Conservation (phyloP, 2,797 vertebrate genomes). For the Xerus rutilus region DNA sequence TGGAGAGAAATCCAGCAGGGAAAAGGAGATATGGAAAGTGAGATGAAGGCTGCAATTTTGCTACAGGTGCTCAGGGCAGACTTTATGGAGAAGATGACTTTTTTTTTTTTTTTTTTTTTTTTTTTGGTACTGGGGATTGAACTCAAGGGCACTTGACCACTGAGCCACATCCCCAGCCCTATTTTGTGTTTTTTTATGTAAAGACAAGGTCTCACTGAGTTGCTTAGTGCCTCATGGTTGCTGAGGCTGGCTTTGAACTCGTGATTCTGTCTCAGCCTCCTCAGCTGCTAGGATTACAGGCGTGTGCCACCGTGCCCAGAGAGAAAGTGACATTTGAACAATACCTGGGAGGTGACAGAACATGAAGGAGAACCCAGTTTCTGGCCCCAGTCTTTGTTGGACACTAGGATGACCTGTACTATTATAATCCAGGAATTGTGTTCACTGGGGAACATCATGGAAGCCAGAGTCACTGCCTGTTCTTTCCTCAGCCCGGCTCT, state of each 20-base stretch:
- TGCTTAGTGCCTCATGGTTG: too few species aligned
- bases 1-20: neutral
- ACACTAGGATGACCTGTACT: neutral
- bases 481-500: neutral
- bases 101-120: too few species aligned
- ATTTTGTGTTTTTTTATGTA: too few species aligned
- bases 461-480: neutral
- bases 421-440: accelerated
- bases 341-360: neutral
- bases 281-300: too few species aligned
- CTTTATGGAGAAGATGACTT: neutral
- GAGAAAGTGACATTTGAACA: neutral
- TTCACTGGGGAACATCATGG: neutral
- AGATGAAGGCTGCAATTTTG: neutral
- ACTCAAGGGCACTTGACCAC: too few species aligned
- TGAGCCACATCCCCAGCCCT: too few species aligned
- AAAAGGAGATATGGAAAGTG: too few species aligned
- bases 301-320: too few species aligned
- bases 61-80: neutral
- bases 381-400: neutral
- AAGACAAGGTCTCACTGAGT: too few species aligned
- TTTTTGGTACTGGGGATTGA: too few species aligned
- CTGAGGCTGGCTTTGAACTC: too few species aligned
- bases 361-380: neutral
- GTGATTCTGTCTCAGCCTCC: too few species aligned